Evolutionary conservation across 1,140 invertebrate species (phyloP), one percentile per base, ranked within the genome.

Genomic region (Pectinophora gossypiella): DNA sequence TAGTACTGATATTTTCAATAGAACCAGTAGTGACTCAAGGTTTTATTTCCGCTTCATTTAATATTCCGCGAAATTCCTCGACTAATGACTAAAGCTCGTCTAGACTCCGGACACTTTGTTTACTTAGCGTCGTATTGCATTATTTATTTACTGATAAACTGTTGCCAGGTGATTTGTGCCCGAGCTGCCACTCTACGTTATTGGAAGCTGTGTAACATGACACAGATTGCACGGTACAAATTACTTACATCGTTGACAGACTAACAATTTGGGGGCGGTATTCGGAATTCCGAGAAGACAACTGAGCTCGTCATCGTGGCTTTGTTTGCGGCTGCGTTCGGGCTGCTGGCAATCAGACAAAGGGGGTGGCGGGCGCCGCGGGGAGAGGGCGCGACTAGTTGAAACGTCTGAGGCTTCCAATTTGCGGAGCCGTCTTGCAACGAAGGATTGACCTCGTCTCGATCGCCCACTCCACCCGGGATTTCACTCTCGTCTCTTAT

Each of bases 351-450:
- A 75, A 81, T 77, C 67, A 72, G 53, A 52, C 58, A 43, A 58
- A 51, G 22, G 56, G 52, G 54, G 42, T 18, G 38, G 46, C 32
- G 36, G 32, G 27, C 32, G 46, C 50, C n/a, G n/a, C n/a, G n/a
- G n/a, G n/a, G n/a, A n/a, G 48, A 54, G 59, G 53, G 61, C 52
- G 42, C 42, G 43, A 59, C 58, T 69, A 56, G 61, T 70, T 67
- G 64, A 70, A 74, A 72, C 64, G 65, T 72, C 70, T 69, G 64
- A 68, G 64, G 50, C 62, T 71, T 72, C 68, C 71, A 78, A 81
- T 77, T 73, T 76, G 63, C 55, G 51, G 61, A 67, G 60, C 53
- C 47, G 51, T 57, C 59, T 40, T 16, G 45, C 48, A 42, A n/a
- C 48, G 52, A 64, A 59, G 54, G 64, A 63, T 68, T 72, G 64